Evolutionary conservation across 2,888 invertebrate species (phyloP), one percentile per base, ranked within the genome.

Genomic region (Plemyria rubiginata): DNA sequence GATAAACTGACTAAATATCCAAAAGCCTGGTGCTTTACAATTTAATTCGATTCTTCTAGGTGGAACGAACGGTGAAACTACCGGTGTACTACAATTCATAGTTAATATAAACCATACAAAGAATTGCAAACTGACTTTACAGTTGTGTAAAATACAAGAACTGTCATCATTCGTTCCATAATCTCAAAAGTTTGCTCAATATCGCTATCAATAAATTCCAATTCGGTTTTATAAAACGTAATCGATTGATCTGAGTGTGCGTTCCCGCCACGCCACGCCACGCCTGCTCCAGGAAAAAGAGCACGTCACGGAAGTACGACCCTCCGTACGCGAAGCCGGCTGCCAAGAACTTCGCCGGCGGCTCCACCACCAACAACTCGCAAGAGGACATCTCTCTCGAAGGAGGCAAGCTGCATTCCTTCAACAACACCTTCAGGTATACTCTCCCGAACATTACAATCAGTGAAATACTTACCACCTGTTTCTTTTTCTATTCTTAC

Each of bases 271-370:
- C 92, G 90, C 90, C 92, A 83, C 92, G 90, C 90, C 92, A 87
- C 92, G 92, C 92, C 86, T 87, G 86, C 91, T 84, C 84, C 93
- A 96, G 96, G 96, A 96, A 97, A 94, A 97, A 97, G 95, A 97
- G 97, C 85, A 96, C 97, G 74, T 94, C 97, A 88, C 96, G 96
- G 88, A 97, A 97, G 90, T 97, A 96, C 90, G 97, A 98, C 89
- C 96, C 96, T 78, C 97, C 97, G 61, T 97, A 97, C 93, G 94
- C 94, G 85, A 97, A 97, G 86, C 96, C 97, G 53, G 95, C 95
- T 75, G 94, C 95, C 76, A 96, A 96, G 93, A 96, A 94, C 87
- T 96, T 95, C 86, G 94, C 94, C 41, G 93, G 93, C 11, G 94
- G 94, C 6, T 94, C 95, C 60, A 94, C 94, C 52, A 93, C 95